A percentile compares a stretch with the other conserved stretches of the same genome.
These are phyloP conservation scores for Empis stercorea DNA, from an alignment of 2,888 invertebrate genomes.

Conservation along the genomic window DNA sequence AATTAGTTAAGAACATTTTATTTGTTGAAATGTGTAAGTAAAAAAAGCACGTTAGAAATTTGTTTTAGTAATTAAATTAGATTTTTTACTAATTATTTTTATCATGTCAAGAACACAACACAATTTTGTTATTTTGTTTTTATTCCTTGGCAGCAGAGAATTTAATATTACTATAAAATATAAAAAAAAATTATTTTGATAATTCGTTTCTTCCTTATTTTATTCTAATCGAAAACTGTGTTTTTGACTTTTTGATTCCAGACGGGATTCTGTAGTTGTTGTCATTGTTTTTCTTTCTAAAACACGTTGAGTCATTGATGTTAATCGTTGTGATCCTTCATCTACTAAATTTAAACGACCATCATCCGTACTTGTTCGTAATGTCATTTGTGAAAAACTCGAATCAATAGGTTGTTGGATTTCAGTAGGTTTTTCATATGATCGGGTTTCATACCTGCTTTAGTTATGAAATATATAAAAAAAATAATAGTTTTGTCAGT, in stretches of 20 bases:
- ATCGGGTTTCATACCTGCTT: conserved; percentile 34
- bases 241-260: conserved; percentile 34
- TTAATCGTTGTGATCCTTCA: conserved; percentile 31
- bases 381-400: conserved; percentile 31
- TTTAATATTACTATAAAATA: not conserved
- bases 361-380: conserved; percentile 25
- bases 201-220: not conserved
- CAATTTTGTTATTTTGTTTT: not conserved
- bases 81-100: not conserved
- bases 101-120: not conserved
- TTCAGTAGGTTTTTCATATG: conserved; percentile 30
- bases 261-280: conserved; percentile 32
- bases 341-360: conserved; percentile 32
- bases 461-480: conserved; percentile 7
- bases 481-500: not conserved
- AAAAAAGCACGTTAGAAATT: not conserved
- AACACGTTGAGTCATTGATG: conserved; percentile 35
- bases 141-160: not conserved
- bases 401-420: conserved; percentile 25
- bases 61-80: not conserved
- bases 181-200: not conserved
- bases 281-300: conserved; percentile 35
- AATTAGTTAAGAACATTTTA: too few relatives aligned
- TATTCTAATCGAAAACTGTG: conserved; percentile 35
- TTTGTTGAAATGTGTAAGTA: too few relatives aligned